A percentile compares a stretch with the other conserved stretches of the same genome.
These are phyloP conservation scores for Chionoecetes opilio DNA, from an alignment of 1,140 invertebrate genomes.

Conservation along the genomic window DNA sequence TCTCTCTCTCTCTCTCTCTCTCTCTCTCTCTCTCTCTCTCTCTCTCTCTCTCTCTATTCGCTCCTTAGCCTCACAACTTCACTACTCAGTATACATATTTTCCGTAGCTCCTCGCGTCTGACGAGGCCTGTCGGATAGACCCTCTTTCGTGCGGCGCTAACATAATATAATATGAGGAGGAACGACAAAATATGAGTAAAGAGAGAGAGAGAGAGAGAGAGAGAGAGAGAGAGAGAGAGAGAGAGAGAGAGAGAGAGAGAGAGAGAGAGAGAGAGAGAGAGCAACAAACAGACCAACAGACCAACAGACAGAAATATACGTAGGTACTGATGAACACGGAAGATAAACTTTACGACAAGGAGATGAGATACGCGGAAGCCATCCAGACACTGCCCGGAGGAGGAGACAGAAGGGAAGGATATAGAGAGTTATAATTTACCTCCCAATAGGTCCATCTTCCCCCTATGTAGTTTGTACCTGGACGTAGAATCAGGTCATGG, in stretches of 20 bases:
- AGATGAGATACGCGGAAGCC: constrained; percentile 22
- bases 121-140: no score
- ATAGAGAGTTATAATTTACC: not conserved
- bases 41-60: no score
- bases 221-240: constrained; percentile 27
- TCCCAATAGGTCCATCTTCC: not conserved
- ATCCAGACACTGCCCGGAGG: not conserved
- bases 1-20: no score
- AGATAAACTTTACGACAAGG: not conserved
- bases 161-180: no score
- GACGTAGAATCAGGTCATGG: not conserved
- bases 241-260: constrained; percentile 25
- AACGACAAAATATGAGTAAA: not conserved
- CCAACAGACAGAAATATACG: not conserved
- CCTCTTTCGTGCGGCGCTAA: no score
- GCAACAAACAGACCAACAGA: not conserved
- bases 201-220: constrained; percentile 27
- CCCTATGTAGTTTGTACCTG: not conserved
- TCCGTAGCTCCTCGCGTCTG: no score
- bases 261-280: not conserved
- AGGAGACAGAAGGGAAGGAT: not conserved
- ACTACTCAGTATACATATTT: no score
- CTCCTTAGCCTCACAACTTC: no score
- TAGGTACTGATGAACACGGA: not conserved
- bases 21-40: no score